Conservation (phyloP, 30 jellyfish, hydroid and myxozoan species). For the Rhopilema esculentum region DNA sequence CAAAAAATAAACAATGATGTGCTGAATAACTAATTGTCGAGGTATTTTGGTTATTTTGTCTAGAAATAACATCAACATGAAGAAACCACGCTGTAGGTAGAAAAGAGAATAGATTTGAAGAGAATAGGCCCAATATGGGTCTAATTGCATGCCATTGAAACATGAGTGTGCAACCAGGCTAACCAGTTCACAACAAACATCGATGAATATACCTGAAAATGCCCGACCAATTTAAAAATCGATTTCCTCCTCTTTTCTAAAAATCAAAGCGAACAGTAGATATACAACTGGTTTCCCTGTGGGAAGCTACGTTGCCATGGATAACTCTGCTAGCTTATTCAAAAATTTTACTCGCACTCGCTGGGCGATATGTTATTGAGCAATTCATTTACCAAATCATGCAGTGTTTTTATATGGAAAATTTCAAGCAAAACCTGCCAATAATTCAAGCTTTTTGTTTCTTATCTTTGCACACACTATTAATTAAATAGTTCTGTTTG, state of each 20-base stretch:
- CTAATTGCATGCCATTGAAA: background rate
- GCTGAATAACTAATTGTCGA: background rate
- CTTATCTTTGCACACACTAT: background rate
- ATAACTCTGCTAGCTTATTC: constrained; percentile 16
- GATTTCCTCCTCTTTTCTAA: constrained; percentile 15
- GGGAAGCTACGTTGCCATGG: constrained; percentile 44
- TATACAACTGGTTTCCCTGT: constrained; percentile 42
- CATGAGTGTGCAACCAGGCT: background rate
- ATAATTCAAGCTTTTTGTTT: background rate
- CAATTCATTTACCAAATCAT: background rate
- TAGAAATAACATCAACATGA: background rate
- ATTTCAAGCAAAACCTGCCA: background rate
- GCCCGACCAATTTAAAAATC: constrained; percentile 13
- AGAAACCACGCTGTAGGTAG: background rate
- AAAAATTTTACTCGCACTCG: background rate
- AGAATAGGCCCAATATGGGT: background rate
- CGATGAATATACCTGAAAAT: constrained; percentile 11
- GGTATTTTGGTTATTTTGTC: background rate
- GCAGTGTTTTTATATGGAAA: constrained; percentile 4
- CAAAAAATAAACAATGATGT: background rate
- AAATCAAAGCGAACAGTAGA: constrained; percentile 45
- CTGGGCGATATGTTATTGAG: constrained; percentile 5
- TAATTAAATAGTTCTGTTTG: background rate
- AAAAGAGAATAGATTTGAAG: background rate
- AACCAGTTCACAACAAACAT: constrained; percentile 4